Evolutionary conservation across 2,888 invertebrate genomes (phyloP).

Genomic region (Sesamia inferens): DNA sequence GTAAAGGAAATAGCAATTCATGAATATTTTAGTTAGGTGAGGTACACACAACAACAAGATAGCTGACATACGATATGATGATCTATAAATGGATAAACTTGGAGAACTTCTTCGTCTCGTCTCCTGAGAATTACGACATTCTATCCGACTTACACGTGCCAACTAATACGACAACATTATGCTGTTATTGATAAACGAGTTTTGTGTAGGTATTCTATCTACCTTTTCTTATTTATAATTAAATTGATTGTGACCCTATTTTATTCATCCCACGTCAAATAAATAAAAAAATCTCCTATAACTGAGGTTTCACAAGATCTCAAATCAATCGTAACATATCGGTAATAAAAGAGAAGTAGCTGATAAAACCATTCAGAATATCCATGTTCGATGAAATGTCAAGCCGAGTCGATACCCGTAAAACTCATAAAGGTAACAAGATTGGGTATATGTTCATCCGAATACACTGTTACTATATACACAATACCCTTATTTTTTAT

Average conservation of each 20-base stretch:
- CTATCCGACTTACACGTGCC: background rate
- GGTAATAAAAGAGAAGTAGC: slow-evolving; percentile 20
- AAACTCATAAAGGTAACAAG: slow-evolving; percentile 40
- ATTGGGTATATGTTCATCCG: slow-evolving; percentile 16
- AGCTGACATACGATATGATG: background rate
- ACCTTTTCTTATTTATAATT: background rate
- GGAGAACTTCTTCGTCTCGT: background rate
- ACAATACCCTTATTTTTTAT: slow-evolving; percentile 27
- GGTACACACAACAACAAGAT: background rate
- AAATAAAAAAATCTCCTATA: background rate
- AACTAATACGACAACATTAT: background rate
- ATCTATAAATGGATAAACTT: background rate
- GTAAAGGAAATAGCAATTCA: background rate
- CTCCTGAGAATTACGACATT: background rate
- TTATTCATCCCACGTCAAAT: background rate
- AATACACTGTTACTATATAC: slow-evolving; percentile 31
- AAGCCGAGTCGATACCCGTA: slow-evolving; percentile 12
- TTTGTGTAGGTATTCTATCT: background rate
- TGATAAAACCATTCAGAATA: slow-evolving; percentile 31
- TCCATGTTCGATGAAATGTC: slow-evolving; percentile 35
- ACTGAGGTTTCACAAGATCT: background rate
- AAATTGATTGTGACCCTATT: background rate
- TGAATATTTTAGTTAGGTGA: background rate
- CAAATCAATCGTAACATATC: slow-evolving; percentile 33
- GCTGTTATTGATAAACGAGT: background rate